Percentiles rank a stretch among this genome's conserved stretches.
Evolutionary conservation across 2,888 invertebrate genomes (phyloP).

Genomic region (Drosophila anomalata): DNA sequence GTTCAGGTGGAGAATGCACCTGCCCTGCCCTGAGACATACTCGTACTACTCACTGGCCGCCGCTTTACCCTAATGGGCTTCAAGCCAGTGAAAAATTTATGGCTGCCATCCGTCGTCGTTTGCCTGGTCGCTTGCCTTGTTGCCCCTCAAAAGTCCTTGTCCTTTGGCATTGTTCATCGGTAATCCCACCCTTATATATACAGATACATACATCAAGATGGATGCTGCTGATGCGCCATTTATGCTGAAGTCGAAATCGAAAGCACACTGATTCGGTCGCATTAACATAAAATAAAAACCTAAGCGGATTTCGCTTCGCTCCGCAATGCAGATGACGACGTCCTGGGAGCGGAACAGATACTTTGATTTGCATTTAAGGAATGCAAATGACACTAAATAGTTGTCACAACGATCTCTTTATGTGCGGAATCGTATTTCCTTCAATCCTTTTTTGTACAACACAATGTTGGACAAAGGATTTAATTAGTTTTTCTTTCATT

Average conservation of each 20-base stretch:
- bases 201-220: slow-evolving; percentile 49
- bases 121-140: slow-evolving; percentile 1
- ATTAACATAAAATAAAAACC: slow-evolving; percentile 61
- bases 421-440: neutral
- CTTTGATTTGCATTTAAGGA: slow-evolving; percentile 43
- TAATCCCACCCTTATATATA: slow-evolving; percentile 31
- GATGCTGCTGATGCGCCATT: slow-evolving; percentile 67
- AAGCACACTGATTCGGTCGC: slow-evolving; percentile 62
- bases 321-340: slow-evolving; percentile 59
- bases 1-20: slow-evolving; percentile 50
- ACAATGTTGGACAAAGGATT: slow-evolving; percentile 76
- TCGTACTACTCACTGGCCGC: slow-evolving; percentile 27
- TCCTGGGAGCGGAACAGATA: neutral
- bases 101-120: slow-evolving; percentile 34
- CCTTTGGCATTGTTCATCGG: slow-evolving; percentile 16
- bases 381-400: slow-evolving; percentile 38
- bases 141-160: slow-evolving; percentile 35
- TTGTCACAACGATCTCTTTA: slow-evolving; percentile 40
- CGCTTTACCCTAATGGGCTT: slow-evolving; percentile 41
- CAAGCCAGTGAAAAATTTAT: slow-evolving; percentile 51
- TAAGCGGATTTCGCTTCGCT: slow-evolving; percentile 36
- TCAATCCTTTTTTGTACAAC: slow-evolving; percentile 37
- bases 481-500: slow-evolving; percentile 82
- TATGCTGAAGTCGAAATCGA: slow-evolving; percentile 68
- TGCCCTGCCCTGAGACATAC: slow-evolving; percentile 34